Evolutionary conservation across 2,888 invertebrate genomes (phyloP).

Genomic region (Ophonus ardosiacus): DNA sequence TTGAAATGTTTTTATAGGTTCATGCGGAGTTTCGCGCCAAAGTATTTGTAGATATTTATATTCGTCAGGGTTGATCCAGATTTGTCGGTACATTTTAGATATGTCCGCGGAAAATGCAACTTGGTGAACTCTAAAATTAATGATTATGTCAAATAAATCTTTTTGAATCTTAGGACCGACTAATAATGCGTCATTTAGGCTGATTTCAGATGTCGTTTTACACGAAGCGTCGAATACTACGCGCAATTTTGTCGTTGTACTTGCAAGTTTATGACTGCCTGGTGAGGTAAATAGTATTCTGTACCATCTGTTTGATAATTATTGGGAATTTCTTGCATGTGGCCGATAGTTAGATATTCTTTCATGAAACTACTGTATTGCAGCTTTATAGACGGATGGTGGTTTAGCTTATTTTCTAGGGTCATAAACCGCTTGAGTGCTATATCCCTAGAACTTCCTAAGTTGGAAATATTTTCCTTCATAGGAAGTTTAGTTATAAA

Average conservation of each 20-base stretch:
- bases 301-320: neutral
- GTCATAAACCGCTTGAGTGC: neutral
- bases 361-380: neutral
- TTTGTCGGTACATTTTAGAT: neutral
- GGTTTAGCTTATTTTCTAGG: neutral
- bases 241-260: slow-evolving; percentile 4
- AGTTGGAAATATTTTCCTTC: neutral
- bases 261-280: neutral
- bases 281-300: neutral
- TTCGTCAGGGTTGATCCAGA: neutral
- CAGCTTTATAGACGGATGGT: neutral
- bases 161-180: slow-evolving; percentile 27
- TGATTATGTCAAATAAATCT: slow-evolving; percentile 11
- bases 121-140: neutral
- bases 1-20: neutral
- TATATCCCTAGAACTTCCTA: neutral
- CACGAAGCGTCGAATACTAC: slow-evolving; percentile 4
- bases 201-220: neutral
- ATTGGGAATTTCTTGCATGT: neutral
- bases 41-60: neutral
- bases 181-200: neutral
- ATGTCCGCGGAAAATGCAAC: neutral
- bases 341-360: neutral
- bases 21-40: neutral
- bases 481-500: slow-evolving; percentile 1